Base-by-base conservation (phyloP, 2,113 vertebrate species). In the Ceuthmochares aereus region DNA sequence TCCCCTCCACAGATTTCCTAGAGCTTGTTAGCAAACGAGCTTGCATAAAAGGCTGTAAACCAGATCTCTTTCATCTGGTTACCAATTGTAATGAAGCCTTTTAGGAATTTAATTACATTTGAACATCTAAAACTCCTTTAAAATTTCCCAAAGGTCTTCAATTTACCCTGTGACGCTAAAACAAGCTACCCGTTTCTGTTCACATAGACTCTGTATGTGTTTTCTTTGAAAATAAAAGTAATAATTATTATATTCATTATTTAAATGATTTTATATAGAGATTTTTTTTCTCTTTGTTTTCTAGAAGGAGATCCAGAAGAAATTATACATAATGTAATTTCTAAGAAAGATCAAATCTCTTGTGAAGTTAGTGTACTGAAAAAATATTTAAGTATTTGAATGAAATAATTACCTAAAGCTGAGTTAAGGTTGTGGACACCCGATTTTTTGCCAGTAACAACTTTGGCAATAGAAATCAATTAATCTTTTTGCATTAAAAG, bases 191-290 rank as follows among this genome's bases (percentile, higher is more conserved):
- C 14, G 56, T 55, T 56, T n/a, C 10, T 29, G 18, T 69, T 85
- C 12, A 25, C 21, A 22, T 0, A 20, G 37, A 30, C 19, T 37
- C 9, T 2, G 0, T 17, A 12, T 0, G 3, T 23, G 32, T 84
- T 91, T 75, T 47, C 45, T 47, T 47, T 19, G 45, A 47, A 47
- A 47, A 17, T 47, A 47, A 47, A 47, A 17, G 17, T 47, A 47
- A 20, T 20, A 47, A 47, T 47, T 47, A 47, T 47, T 47, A 47
- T 47, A 45, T 15, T 45, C 23, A 59, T 54, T 62, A 67, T 37
- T 75, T 37, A 68, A 32, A 67, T 37, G 7, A 13, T 43, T 75
- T 58, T 20, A 37, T 34, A 40, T 26, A 37, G 5, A 52, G 0
- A 30, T 42, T 84, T 63, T 54, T 56, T 34, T 36, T 17, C 8